Evolutionary conservation across 2,113 vertebrate genomes (phyloP), one percentile per base, ranked within the genome.

Genomic region (Micromys minutus): DNA sequence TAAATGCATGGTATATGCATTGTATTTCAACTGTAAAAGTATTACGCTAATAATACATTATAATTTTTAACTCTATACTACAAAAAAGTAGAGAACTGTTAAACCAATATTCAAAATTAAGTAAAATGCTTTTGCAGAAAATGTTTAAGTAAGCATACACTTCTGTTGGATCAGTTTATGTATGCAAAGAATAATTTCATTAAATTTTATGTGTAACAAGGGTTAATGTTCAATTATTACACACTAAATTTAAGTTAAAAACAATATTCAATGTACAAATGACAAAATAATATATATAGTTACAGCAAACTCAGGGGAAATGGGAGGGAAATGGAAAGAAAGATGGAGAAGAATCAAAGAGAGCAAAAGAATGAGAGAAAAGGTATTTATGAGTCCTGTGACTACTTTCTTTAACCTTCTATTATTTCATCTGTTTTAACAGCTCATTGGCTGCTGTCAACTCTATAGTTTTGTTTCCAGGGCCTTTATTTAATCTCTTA

Each of bases 101-200:
- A 80, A 4, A 87, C 2, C 71, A 11, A 29, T 90, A 61, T n/a
- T 95, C 50, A 21, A 94, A 61, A 94, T 3, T 39, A 69, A 65
- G 42, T 80, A 72, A 69, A 63, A 76, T 55, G 4, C 10, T 65
- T 85, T 52, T 16, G 76, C 13, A 74, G 13, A 84, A 22, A 80
- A 59, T 7, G 5, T 75, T 65, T 74, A 52, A 94, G 80, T 22
- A 3, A 55, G 3, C 7, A 57, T 84, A 75, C 16, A 26, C 0
- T 65, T 19, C 59, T 47, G 4, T 21, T 45, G 69, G 16, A 6
- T 80, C 3, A 81, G 69, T 7, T 50, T 10, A 80, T 39, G 0
- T 6, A 4, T 8, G 76, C 31, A 83, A 31, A 12, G 3, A 79
- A 61, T 76, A 91, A 59, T 67, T 75, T 72, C n/a, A 24, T 87